Evolutionary conservation across 2,888 invertebrate genomes (phyloP).

Genomic region (Campopleginae sp.): DNA sequence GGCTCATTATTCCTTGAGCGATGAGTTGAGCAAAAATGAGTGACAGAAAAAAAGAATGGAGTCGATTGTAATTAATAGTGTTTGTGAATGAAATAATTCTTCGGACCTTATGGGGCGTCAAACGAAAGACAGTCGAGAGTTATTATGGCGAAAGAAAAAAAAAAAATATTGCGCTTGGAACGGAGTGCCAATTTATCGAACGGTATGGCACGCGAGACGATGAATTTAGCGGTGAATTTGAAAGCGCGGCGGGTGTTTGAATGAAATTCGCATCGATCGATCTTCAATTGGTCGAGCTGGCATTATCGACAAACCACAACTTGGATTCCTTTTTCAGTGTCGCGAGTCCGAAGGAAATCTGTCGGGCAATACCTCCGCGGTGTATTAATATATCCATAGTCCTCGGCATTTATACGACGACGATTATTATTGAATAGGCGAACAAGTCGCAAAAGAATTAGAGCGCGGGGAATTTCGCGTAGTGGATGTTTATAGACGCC

Average conservation of each 20-base stretch:
- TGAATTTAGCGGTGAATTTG: conserved; percentile 43
- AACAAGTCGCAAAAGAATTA: conserved; percentile 54
- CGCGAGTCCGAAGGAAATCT: conserved; percentile 39
- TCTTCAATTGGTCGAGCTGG: conserved; percentile 42
- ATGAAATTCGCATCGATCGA: conserved; percentile 60
- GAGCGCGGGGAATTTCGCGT: conserved; percentile 49
- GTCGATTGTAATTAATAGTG: neutral
- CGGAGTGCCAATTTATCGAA: conserved; percentile 31
- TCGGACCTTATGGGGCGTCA: neutral
- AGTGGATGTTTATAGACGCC: conserved; percentile 40
- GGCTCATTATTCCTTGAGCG: neutral
- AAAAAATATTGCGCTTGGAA: conserved; percentile 5
- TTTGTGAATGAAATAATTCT: neutral
- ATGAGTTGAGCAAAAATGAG: neutral
- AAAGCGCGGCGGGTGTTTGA: conserved; percentile 31
- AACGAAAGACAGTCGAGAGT: neutral
- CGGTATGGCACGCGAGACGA: conserved; percentile 14
- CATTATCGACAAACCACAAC: conserved; percentile 26
- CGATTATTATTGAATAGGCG: conserved; percentile 62
- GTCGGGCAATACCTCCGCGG: neutral
- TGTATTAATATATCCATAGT: conserved; percentile 1
- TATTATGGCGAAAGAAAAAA: conserved; percentile 20
- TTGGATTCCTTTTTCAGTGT: conserved; percentile 63
- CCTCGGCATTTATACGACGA: conserved; percentile 25
- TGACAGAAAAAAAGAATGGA: neutral